phyloP scores from a whole-genome alignment of 2,797 vertebrate genomes.

The Pseudopleuronectes americanus region DNA sequence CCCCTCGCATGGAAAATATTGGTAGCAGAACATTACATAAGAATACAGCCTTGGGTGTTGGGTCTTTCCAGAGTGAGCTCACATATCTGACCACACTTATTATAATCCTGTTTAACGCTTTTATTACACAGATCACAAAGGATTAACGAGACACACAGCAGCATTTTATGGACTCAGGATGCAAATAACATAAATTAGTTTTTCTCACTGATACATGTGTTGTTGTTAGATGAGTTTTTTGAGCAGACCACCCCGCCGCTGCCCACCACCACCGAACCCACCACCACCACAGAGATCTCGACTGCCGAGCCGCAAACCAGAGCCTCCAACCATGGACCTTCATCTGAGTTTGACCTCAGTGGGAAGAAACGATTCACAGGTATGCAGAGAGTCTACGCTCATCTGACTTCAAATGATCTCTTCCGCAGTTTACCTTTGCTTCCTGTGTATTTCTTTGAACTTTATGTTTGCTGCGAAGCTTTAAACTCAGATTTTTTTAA shows the following conservation, averaged over 20 bases:
- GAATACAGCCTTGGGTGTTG: conserved; percentile 37
- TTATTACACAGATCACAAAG: conserved; percentile 30
- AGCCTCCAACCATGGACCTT: conserved; percentile 80
- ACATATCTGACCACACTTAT: conserved; percentile 55
- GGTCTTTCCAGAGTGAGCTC: conserved; percentile 53
- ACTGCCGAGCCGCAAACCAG: conserved; percentile 59
- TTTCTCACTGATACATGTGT: conserved; percentile 47
- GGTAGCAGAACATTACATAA: conserved; percentile 60
- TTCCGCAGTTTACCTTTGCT: neutral
- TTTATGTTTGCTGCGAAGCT: too few species aligned
- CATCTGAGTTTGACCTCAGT: conserved; percentile 88
- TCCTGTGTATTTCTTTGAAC: neutral
- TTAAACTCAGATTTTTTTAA: neutral
- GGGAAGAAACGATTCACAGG: conserved; percentile 96
- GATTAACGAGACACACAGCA: conserved; percentile 45
- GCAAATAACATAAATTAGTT: conserved; percentile 24
- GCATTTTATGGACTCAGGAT: conserved; percentile 15
- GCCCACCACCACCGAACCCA: conserved; percentile 33
- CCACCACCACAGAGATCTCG: conserved; percentile 25
- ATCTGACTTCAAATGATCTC: neutral
- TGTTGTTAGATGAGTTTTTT: conserved; percentile 82
- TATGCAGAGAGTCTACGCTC: conserved; percentile 54
- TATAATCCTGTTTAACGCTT: conserved; percentile 40
- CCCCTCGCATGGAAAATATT: conserved; percentile 50
- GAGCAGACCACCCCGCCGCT: conserved; percentile 84